Evolutionary conservation across 1,140 invertebrate species (phyloP).

Genomic region (Drosophila lowei): DNA sequence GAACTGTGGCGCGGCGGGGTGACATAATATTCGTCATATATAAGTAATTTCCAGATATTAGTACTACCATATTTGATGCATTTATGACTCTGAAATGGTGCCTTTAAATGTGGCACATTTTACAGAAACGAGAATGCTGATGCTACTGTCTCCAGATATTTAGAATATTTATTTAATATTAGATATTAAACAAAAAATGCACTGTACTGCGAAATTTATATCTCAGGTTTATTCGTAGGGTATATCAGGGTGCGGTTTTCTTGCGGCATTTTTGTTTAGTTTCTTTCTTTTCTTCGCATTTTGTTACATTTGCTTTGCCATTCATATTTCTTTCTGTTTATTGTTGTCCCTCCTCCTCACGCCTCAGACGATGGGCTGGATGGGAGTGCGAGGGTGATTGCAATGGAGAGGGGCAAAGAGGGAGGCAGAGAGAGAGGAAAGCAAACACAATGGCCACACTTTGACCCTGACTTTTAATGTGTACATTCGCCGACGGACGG

Average conservation of each 20-base stretch:
- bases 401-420: not conserved
- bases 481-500: constrained; percentile 23
- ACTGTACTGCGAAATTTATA: too few species aligned
- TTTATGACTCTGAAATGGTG: not conserved
- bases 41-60: too few species aligned
- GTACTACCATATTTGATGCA: too few species aligned
- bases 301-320: constrained; percentile 71
- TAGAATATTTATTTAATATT: too few species aligned
- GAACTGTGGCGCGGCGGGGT: constrained; percentile 1
- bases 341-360: constrained; percentile 45
- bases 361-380: constrained; percentile 2
- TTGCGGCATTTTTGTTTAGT: constrained; percentile 3
- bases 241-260: not conserved
- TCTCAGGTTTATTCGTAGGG: constrained; percentile 1
- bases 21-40: not conserved
- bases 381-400: not conserved
- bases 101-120: too few species aligned
- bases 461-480: constrained; percentile 76
- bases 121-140: too few species aligned
- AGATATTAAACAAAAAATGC: too few species aligned
- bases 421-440: constrained; percentile 2
- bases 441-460: constrained; percentile 66
- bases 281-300: constrained; percentile 57
- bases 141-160: not conserved
- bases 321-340: constrained; percentile 72